A percentile compares a stretch with the other conserved stretches of the same genome.
These are phyloP conservation scores for Holcopasites calliopsidis DNA, from an alignment of 1,140 invertebrate genomes.

Conservation along the genomic window DNA sequence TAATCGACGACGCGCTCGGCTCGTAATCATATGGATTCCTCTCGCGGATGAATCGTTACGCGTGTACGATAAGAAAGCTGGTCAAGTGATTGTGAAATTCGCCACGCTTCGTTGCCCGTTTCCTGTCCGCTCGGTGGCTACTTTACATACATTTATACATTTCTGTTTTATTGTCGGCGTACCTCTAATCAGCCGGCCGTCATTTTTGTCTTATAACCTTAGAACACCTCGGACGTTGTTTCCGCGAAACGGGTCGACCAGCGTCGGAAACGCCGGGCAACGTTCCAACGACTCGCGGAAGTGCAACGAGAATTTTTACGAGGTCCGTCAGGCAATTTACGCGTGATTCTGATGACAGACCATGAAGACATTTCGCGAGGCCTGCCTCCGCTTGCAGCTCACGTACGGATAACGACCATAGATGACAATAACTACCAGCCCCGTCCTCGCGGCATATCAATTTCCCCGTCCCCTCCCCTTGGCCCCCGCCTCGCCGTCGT, in stretches of 20 bases:
- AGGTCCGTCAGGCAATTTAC: conserved; percentile 54
- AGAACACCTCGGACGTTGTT: too few relatives aligned
- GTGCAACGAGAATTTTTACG: conserved; percentile 45
- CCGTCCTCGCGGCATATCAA: conserved; percentile 56
- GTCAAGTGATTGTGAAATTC: conserved; percentile 29
- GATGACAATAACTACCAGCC: conserved; percentile 62
- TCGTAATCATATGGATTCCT: conserved; percentile 33
- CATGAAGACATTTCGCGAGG: conserved; percentile 59
- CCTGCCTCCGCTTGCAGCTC: conserved; percentile 48
- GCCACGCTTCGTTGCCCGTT: conserved; percentile 36
- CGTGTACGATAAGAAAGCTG: conserved; percentile 21
- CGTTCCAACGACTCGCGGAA: too few relatives aligned
- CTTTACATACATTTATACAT: background rate
- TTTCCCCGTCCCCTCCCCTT: conserved; percentile 32
- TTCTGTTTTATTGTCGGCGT: background rate
- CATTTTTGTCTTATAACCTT: too few relatives aligned
- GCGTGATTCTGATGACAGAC: conserved; percentile 53
- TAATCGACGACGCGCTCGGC: conserved; percentile 12
- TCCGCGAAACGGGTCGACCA: conserved; percentile 18
- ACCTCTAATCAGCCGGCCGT: conserved; percentile 30
- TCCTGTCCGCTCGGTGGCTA: background rate
- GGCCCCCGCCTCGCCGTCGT: background rate
- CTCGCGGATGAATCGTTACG: background rate
- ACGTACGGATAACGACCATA: conserved; percentile 62
- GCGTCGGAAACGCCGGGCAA: background rate